A percentile compares a stretch with the other conserved stretches of the same genome.
Evolutionary conservation across 1,140 invertebrate species (phyloP).

Genomic region (Halictus rubicundus): DNA sequence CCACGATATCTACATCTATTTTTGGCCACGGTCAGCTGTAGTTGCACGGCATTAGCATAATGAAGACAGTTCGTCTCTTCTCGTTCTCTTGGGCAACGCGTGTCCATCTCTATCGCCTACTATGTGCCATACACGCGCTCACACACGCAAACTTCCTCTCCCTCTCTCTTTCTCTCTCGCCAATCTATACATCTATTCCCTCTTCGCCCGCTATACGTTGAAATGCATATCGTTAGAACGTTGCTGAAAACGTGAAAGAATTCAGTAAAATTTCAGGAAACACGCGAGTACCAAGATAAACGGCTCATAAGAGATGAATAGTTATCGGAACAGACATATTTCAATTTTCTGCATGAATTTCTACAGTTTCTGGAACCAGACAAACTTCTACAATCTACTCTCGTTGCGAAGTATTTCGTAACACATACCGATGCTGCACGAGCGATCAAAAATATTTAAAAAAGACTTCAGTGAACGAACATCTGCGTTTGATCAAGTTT

Average conservation of each 20-base stretch:
- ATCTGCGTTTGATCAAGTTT: no score
- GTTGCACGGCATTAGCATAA: constrained; percentile 76
- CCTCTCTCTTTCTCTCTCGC: constrained; percentile 3
- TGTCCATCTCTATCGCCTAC: constrained; percentile 41
- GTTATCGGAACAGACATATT: no score
- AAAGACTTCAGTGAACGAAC: no score
- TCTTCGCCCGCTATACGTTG: background rate
- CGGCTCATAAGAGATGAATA: no score
- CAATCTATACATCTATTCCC: constrained; percentile 7
- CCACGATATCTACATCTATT: constrained; percentile 73
- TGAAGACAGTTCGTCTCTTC: constrained; percentile 70
- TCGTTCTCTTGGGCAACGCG: constrained; percentile 38
- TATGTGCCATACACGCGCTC: constrained; percentile 5
- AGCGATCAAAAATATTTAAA: no score
- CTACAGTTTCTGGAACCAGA: no score
- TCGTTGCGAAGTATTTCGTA: no score
- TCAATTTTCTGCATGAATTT: no score
- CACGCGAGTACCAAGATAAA: no score
- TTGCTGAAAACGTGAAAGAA: background rate
- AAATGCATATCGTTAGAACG: background rate
- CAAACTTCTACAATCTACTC: no score
- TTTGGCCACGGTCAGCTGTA: constrained; percentile 74
- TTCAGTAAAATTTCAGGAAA: background rate
- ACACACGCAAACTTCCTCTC: background rate
- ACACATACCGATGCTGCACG: no score